Evolutionary conservation across 2,113 vertebrate genomes (phyloP), one percentile per base, ranked within the genome.

Genomic region (Toxostoma redivivum): DNA sequence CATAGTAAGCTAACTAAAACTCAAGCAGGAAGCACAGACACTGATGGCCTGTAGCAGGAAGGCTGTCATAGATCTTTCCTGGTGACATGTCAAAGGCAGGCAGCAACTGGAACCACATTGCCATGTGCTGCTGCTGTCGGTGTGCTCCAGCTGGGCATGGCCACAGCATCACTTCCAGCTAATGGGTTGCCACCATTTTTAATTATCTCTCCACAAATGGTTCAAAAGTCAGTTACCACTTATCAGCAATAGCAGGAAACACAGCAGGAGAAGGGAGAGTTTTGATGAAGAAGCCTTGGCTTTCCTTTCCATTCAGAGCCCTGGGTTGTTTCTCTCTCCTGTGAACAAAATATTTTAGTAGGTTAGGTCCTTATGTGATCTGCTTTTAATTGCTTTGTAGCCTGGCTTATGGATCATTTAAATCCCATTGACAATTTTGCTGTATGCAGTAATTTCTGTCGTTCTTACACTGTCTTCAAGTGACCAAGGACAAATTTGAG

Each of bases 41-140:
- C 21, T 57, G 60, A 69, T 60, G 72, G 73, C 20, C 53, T 76
- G n/a, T 81, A 88, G 61, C 69, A 67, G 71, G 60, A 78, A 44
- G n/a, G 30, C 65, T 60, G 42, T 56, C 45, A 5, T 66, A 81
- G 83, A 67, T 94, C 91, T 92, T 84, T 88, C 48, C 51, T 23
- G 47, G 90, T 90, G 93, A 87, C 65, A 60, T 88, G 86, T 92
- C 94, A 94, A 94, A 95, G 74, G 74, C 78, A 88, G 74, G 31
- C 17, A 3, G 64, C 12, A 19, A 88, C 62, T 91, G 81, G 79
- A 94, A 95, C 61, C 96, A 94, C 53, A 70, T 33, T 96, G 85
- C 72, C 15, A 10, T 48, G 40, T 78, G 66, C 60, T 21, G 9
- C 71, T 61, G 64, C 74, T 0, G 0, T 65, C 0, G 0, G 15